phyloP scores from a whole-genome alignment of 2,888 invertebrate species.

The Stenchaetothrips biformis region DNA sequence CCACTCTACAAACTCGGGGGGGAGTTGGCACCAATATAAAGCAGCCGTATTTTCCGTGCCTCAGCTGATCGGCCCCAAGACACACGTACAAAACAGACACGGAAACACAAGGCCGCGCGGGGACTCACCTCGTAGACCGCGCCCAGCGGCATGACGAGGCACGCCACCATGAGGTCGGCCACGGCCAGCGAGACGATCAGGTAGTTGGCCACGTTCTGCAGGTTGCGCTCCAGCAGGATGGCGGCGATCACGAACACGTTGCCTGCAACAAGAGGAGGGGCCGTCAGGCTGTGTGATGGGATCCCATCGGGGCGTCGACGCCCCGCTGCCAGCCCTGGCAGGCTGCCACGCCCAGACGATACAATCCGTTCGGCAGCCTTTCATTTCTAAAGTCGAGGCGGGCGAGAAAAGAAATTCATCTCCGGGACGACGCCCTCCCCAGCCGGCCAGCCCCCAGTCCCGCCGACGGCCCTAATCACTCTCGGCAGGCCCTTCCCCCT shows the following conservation, averaged over 20 bases:
- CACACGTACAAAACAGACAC: not conserved
- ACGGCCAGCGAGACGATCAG: conserved; percentile 85
- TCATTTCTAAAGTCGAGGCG: not conserved
- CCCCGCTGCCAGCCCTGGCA: too few relatives aligned
- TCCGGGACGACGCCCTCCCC: not conserved
- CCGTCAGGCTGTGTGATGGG: not conserved
- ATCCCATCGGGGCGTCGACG: too few relatives aligned
- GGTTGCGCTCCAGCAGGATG: conserved; percentile 76
- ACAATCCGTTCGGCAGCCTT: not conserved
- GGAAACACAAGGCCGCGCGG: not conserved
- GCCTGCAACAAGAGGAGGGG: conserved; percentile 53
- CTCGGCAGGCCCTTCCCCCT: too few relatives aligned
- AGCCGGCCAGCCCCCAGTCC: not conserved
- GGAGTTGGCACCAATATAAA: not conserved
- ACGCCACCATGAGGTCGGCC: conserved; percentile 85
- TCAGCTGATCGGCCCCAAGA: not conserved
- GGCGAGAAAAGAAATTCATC: not conserved
- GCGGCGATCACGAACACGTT: conserved; percentile 94
- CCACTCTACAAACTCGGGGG: not conserved
- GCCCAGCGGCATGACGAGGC: conserved; percentile 67
- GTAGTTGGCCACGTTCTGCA: conserved; percentile 86
- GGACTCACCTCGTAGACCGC: conserved; percentile 73
- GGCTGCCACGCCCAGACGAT: too few relatives aligned
- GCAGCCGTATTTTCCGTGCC: not conserved
- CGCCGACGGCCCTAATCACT: not conserved